Evolutionary conservation across 2,797 vertebrate genomes (phyloP), one percentile per base, ranked within the genome.

Genomic region (Buceros bicornis): DNA sequence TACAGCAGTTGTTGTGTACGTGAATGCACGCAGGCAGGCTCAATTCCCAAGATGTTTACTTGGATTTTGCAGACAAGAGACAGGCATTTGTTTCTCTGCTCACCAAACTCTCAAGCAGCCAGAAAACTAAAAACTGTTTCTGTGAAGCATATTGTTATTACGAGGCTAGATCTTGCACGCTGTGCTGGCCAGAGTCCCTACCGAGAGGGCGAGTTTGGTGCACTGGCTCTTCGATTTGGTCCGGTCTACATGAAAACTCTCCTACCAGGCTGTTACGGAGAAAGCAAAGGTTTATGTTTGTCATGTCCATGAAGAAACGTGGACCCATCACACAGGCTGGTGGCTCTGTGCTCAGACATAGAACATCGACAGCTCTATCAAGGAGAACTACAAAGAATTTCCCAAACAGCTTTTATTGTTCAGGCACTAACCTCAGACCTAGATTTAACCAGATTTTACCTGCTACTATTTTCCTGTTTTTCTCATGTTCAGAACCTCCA

Each of bases 161-260:
- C 0, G 0, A 47, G 37, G 33, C 71, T 92, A 60, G 67, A 81
- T 89, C 88, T 81, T 79, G 43, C 16, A 51, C 0, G 45, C 71
- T 64, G 37, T 60, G 61, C 57, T 84, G 79, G 81, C 82, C 74
- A 78, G 86, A 61, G 48, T 16, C 37, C 91, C 90, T 89, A 16
- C 35, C 19, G 80, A 79, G 71, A 83, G 28, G 66, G 65, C 1
- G 4, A 95, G 74, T 47, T 31, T 50, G 81, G 90, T 96, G 62
- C 45, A 54, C 60, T 43, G 79, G 74, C 76, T 89, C 62, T 76
- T 61, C 53, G 16, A 60, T 47, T 82, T 43, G 61, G 81, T 82
- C 76, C 42, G 54, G 7, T 22, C 90, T 87, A 70, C 95, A 95
- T 8, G 69, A 87, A 94, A 97, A 84, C 40, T 48, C 47, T 91